phyloP scores from a whole-genome alignment of 2,113 vertebrate genomes.

The Cheirogaleus medius region DNA sequence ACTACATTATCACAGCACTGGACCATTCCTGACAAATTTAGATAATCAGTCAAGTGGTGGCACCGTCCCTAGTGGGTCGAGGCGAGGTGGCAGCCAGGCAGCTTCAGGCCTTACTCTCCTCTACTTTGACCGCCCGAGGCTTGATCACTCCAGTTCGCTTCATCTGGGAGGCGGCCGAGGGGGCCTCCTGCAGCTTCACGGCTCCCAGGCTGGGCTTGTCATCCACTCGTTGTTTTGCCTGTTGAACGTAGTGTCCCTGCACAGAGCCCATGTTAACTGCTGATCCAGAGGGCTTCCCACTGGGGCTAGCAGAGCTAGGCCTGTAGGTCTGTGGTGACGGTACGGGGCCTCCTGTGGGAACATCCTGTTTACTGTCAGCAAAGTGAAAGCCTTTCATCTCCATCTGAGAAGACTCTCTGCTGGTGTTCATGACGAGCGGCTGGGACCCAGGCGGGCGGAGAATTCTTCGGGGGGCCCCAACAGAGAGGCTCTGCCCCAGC shows the following conservation, averaged over 20 bases:
- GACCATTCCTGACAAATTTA: neutral
- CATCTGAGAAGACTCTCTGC: slow-evolving; percentile 96
- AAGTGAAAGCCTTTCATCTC: slow-evolving; percentile 99
- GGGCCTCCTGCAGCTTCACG: slow-evolving; percentile 91
- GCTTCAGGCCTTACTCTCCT: slow-evolving; percentile 93
- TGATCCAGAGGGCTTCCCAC: slow-evolving; percentile 93
- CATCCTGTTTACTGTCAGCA: slow-evolving; percentile 92
- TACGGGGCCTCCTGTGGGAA: slow-evolving; percentile 89
- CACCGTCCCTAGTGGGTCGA: neutral
- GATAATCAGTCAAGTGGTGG: slow-evolving; percentile 9
- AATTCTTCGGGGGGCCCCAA: too few relatives aligned
- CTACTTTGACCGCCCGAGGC: slow-evolving; percentile 93
- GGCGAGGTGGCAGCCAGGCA: slow-evolving; percentile 25
- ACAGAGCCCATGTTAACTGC: slow-evolving; percentile 89
- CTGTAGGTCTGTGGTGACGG: slow-evolving; percentile 91
- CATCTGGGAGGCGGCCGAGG: slow-evolving; percentile 86
- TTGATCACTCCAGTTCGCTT: slow-evolving; percentile 96
- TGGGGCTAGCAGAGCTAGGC: slow-evolving; percentile 97
- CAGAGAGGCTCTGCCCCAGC: too few relatives aligned
- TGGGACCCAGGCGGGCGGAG: too few relatives aligned
- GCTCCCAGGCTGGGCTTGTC: slow-evolving; percentile 88
- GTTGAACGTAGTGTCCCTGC: slow-evolving; percentile 94
- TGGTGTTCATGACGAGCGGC: too few relatives aligned
- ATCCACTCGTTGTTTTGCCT: slow-evolving; percentile 94
- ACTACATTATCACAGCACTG: neutral